Conservation (phyloP, 2,888 invertebrate species). For the Sinotaia quadrata region DNA sequence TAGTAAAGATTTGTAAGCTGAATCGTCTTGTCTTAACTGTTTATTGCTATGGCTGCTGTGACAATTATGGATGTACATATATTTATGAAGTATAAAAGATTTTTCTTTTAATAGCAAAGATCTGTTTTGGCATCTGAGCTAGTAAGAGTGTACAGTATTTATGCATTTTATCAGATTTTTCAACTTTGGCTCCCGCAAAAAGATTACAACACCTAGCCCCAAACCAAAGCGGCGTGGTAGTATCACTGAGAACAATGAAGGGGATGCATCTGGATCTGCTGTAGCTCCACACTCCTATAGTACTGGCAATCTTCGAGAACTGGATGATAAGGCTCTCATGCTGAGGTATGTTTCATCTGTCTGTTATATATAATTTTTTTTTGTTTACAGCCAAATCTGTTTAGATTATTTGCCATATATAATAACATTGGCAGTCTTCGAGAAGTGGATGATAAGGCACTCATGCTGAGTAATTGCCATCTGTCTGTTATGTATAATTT, state of each 20-base stretch:
- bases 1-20: too few relatives aligned
- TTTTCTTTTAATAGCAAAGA: too few relatives aligned
- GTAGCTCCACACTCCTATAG: conserved; percentile 84
- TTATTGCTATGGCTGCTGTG: too few relatives aligned
- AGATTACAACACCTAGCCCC: conserved; percentile 79
- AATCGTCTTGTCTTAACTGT: too few relatives aligned
- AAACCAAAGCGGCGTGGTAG: conserved; percentile 70
- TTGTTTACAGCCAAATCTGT: not conserved
- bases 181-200: conserved; percentile 88
- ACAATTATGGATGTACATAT: too few relatives aligned
- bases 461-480: too few relatives aligned
- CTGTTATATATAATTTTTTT: not conserved
- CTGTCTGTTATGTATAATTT: too few relatives aligned
- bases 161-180: conserved; percentile 88
- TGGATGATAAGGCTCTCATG: conserved; percentile 55
- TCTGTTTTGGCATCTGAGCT: too few relatives aligned
- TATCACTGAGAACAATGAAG: conserved; percentile 67
- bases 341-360: conserved; percentile 41
- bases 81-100: too few relatives aligned
- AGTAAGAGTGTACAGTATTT: too few relatives aligned
- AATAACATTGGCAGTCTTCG: not conserved
- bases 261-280: conserved; percentile 37
- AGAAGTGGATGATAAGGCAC: not conserved
- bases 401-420: not conserved
- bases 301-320: conserved; percentile 86